Percentiles rank a stretch among this genome's conserved stretches.
These are phyloP conservation scores for Capromys pilorides DNA, from an alignment of 2,797 vertebrate genomes.

Conservation along the genomic window DNA sequence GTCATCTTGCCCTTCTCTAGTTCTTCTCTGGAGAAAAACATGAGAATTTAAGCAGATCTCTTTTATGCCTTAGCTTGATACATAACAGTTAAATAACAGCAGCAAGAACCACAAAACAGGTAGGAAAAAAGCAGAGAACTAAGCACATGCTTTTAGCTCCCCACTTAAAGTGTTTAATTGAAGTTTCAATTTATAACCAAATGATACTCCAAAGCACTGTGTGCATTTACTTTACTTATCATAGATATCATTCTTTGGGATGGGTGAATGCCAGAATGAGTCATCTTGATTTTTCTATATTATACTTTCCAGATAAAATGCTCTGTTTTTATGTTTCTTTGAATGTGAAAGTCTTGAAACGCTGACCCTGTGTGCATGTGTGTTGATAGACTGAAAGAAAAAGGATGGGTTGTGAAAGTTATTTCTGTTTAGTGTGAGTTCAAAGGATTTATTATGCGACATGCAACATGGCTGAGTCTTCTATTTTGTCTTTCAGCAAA, in stretches of 20 bases:
- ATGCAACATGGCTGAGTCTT: background rate
- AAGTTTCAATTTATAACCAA: background rate
- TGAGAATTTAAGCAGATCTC: background rate
- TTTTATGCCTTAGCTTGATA: background rate
- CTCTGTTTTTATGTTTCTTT: background rate
- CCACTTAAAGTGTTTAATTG: background rate
- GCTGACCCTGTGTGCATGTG: background rate
- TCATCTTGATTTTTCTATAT: background rate
- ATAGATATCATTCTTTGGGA: background rate
- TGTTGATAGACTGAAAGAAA: background rate
- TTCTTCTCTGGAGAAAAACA: background rate
- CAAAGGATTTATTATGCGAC: constrained; percentile 11
- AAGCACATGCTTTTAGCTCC: background rate
- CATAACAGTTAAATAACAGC: background rate
- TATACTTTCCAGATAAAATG: background rate
- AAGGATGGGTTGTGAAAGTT: background rate
- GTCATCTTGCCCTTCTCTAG: background rate
- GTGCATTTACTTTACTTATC: background rate
- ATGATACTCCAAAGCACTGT: background rate
- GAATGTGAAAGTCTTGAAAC: background rate
- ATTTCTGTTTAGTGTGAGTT: constrained; percentile 24
- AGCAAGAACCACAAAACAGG: background rate
- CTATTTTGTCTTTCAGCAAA: constrained; percentile 33
- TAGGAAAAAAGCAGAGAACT: background rate
- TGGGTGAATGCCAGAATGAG: background rate